A percentile compares a stretch with the other conserved stretches of the same genome.
phyloP scores from a whole-genome alignment of 1,140 invertebrate genomes.

The Arion vulgaris region DNA sequence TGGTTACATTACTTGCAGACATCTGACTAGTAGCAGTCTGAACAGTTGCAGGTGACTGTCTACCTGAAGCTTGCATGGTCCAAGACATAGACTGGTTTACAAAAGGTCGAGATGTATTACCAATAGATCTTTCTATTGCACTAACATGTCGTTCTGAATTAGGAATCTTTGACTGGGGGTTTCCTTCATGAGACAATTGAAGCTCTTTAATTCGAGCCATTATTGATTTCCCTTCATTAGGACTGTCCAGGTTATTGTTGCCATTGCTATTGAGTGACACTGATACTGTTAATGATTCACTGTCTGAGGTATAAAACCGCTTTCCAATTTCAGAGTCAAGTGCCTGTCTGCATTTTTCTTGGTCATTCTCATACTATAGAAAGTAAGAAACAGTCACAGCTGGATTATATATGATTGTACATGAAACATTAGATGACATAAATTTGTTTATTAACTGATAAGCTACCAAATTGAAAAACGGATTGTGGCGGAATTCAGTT shows the following conservation, averaged over 20 bases:
- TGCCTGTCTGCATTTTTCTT: conserved; percentile 25
- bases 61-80: neutral
- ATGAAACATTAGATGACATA: neutral
- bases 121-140: conserved; percentile 26
- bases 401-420: neutral
- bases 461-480: neutral
- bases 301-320: neutral
- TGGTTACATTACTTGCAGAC: neutral
- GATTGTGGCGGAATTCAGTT: too few species aligned
- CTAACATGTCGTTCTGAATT: conserved; percentile 26
- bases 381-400: neutral
- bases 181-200: conserved; percentile 8
- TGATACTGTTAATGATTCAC: neutral
- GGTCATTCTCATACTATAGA: conserved; percentile 29
- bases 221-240: conserved; percentile 15
- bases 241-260: neutral
- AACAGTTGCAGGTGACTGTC: neutral
- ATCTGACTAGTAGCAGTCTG: neutral
- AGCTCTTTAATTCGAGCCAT: conserved; percentile 19
- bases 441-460: neutral
- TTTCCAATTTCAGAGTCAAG: conserved; percentile 9
- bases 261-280: neutral
- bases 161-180: neutral
- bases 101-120: neutral
- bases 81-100: conserved; percentile 26